These are phyloP conservation scores for Stenolophus ochropezus DNA, from an alignment of 2,888 invertebrate species.

Conservation along the genomic window DNA sequence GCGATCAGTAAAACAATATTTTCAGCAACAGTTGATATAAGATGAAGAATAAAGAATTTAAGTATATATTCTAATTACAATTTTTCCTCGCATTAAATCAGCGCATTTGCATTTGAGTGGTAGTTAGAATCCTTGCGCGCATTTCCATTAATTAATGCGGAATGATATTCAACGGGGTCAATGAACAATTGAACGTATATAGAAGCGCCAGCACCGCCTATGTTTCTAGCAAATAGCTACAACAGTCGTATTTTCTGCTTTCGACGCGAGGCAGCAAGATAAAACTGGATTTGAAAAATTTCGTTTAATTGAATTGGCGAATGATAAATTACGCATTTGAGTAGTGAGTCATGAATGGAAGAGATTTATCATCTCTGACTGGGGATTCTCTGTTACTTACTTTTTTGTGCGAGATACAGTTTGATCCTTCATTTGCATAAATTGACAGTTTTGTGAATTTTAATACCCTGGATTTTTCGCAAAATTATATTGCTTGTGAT, in stretches of 20 bases:
- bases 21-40: too few species aligned
- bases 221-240: background rate
- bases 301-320: conserved; percentile 53
- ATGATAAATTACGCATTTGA: conserved; percentile 56
- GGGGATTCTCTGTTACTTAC: conserved; percentile 6
- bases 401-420: conserved; percentile 5
- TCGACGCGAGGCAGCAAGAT: conserved; percentile 19
- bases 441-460: conserved; percentile 3
- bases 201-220: background rate
- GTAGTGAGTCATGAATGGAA: conserved; percentile 32
- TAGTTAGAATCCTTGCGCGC: too few species aligned
- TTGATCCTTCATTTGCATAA: conserved; percentile 15
- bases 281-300: conserved; percentile 52
- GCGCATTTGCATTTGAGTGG: too few species aligned
- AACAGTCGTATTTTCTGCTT: background rate
- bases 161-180: background rate
- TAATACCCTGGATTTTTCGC: conserved; percentile 17
- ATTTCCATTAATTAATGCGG: background rate
- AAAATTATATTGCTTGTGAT: background rate
- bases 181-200: background rate
- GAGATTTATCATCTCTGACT: conserved; percentile 41
- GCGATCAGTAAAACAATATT: too few species aligned
- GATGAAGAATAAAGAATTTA: too few species aligned
- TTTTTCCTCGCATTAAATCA: too few species aligned
- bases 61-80: too few species aligned